Evolutionary conservation across 2,797 vertebrate genomes (phyloP).

Genomic region (Chloroceryle inda): DNA sequence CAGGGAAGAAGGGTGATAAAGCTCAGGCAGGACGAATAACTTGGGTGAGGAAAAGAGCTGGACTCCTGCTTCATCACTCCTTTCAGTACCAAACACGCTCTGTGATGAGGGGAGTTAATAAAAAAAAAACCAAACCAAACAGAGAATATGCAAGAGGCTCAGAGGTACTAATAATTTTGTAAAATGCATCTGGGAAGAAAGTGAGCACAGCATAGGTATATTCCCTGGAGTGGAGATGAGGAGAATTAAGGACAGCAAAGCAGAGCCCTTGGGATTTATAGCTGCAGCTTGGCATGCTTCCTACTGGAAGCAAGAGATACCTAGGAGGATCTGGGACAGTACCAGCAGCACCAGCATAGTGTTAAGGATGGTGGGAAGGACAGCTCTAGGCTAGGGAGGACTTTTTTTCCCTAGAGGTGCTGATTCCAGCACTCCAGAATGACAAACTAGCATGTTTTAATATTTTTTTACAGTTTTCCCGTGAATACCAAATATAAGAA

Average conservation of each 20-base stretch:
- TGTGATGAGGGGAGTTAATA: slow-evolving; percentile 39
- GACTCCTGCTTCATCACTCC: not conserved
- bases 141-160: not conserved
- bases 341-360: not conserved
- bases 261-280: slow-evolving; percentile 39
- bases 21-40: not conserved
- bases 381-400: not conserved
- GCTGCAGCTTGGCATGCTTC: not conserved
- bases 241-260: slow-evolving; percentile 41
- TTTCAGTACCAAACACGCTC: not conserved
- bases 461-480: not conserved
- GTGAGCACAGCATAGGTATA: not conserved
- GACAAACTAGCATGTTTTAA: not conserved
- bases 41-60: not conserved
- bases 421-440: not conserved
- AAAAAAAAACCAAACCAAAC: not conserved
- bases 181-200: slow-evolving; percentile 25
- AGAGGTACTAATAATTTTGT: not conserved
- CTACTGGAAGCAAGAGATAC: not conserved
- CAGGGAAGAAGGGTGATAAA: not conserved
- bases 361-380: not conserved
- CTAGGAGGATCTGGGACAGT: not conserved
- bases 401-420: not conserved
- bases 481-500: not conserved
- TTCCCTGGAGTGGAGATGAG: not conserved